Evolutionary conservation across 2,113 vertebrate genomes (phyloP), one percentile per base, ranked within the genome.

Genomic region (Crotalus horridus): DNA sequence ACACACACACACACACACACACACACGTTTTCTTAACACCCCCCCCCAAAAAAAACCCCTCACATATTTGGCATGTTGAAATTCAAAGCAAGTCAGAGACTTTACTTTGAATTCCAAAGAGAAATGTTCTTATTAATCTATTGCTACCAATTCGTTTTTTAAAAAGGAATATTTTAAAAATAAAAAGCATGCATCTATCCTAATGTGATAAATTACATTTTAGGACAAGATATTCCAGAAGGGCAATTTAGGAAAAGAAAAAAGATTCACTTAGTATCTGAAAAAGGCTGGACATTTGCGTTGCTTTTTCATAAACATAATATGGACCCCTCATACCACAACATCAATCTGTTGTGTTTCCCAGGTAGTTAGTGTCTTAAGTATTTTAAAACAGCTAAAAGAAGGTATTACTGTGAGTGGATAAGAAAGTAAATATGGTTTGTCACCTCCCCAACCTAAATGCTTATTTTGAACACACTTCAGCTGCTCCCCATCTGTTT

Each of bases 401-500:
- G 96, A 96, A 96, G 94, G 94, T 95, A 95, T 92, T 95, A 96
- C 94, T 87, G 96, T 94, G 96, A 96, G 95, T 96, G 97, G 97
- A 97, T 95, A 96, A 95, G 96, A 95, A 96, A 95, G 96, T 97
- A 98, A 97, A 97, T 95, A 97, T 94, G 97, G 96, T 96, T 97
- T 91, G 90, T 95, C 97, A 96, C 95, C 96, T 96, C 96, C 96
- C 97, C 96, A 97, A 96, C 95, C 97, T 95, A 96, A 98, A 97
- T 97, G 97, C 98, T 98, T 97, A 98, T 97, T 97, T 97, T 96
- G 95, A 97, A 97, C 96, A 97, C 97, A 96, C 93, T 97, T 96
- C 96, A 98, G 97, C 89, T 97, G 96, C 96, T 96, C 95, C 96
- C 97, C 98, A 98, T 98, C 98, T 98, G 98, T 97, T 97, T 97